These are phyloP conservation scores for Limenitis camilla DNA, from an alignment of 2,888 invertebrate genomes.

Conservation along the genomic window DNA sequence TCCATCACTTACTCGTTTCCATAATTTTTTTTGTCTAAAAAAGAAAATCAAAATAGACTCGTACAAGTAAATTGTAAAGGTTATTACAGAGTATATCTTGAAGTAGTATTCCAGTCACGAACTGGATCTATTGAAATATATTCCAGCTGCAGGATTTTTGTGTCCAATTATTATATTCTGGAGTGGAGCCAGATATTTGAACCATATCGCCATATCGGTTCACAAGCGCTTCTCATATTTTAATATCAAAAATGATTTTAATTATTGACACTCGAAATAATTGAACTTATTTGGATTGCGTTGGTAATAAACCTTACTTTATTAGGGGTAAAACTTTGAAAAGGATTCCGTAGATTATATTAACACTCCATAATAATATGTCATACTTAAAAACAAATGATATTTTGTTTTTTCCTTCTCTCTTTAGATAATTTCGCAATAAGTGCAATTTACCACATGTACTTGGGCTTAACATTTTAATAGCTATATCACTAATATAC, in stretches of 20 bases:
- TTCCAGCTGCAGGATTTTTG: conserved; percentile 11
- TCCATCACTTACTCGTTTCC: no score
- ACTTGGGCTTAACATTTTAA: no score
- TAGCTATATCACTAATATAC: no score
- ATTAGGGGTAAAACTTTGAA: no score
- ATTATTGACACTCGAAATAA: conserved; percentile 5
- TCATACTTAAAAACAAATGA: no score
- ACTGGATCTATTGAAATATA: conserved; percentile 12
- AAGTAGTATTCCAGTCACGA: conserved; percentile 12
- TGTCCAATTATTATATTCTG: conserved; percentile 21
- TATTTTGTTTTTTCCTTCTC: no score
- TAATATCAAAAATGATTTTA: conserved; percentile 13
- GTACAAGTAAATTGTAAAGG: background rate
- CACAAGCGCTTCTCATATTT: conserved; percentile 10
- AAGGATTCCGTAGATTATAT: no score
- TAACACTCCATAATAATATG: no score
- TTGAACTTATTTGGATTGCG: background rate
- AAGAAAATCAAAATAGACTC: background rate
- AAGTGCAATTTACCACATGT: no score
- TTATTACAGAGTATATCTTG: background rate
- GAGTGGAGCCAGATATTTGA: conserved; percentile 23
- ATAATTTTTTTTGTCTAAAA: no score
- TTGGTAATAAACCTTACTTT: background rate
- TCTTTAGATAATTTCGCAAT: no score
- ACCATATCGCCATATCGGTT: conserved; percentile 16